Evolutionary conservation across 2,113 vertebrate genomes (phyloP).

Genomic region (Benitochromis conjunctus): DNA sequence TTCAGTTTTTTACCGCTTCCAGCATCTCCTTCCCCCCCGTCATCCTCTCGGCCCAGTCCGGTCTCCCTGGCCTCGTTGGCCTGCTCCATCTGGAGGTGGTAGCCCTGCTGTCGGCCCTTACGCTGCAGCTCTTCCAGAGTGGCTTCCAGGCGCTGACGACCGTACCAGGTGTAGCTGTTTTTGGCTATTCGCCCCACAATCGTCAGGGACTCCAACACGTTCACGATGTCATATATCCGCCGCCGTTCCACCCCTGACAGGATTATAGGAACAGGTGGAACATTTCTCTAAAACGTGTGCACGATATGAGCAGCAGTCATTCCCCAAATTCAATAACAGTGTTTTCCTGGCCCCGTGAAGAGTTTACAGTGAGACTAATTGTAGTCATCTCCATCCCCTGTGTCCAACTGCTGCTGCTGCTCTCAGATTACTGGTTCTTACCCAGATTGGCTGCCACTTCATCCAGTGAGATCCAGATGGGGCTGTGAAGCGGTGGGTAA

Average conservation of each 20-base stretch:
- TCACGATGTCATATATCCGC: constrained; percentile 94
- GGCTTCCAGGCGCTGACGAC: constrained; percentile 76
- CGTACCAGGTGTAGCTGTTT: constrained; percentile 93
- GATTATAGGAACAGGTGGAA: background rate
- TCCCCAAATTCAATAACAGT: background rate
- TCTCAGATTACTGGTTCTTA: constrained; percentile 48
- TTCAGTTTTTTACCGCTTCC: constrained; percentile 69
- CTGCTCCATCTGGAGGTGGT: constrained; percentile 82
- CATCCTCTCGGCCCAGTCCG: constrained; percentile 45
- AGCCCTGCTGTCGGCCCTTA: constrained; percentile 80
- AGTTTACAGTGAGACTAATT: background rate
- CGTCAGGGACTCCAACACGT: constrained; percentile 87
- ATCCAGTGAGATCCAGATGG: constrained; percentile 90
- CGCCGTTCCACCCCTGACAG: constrained; percentile 86
- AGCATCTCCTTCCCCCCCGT: constrained; percentile 58
- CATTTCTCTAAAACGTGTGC: background rate
- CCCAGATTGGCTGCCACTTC: constrained; percentile 88
- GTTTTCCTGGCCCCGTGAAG: background rate
- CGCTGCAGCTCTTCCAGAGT: constrained; percentile 83
- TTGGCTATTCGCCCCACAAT: constrained; percentile 91
- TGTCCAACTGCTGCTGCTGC: background rate
- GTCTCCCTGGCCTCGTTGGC: constrained; percentile 65
- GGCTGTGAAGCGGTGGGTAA: constrained; percentile 79
- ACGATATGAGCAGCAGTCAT: background rate
- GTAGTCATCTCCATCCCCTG: background rate